Evolutionary conservation across 2,113 vertebrate species (phyloP).

Genomic region (Bos indicus): DNA sequence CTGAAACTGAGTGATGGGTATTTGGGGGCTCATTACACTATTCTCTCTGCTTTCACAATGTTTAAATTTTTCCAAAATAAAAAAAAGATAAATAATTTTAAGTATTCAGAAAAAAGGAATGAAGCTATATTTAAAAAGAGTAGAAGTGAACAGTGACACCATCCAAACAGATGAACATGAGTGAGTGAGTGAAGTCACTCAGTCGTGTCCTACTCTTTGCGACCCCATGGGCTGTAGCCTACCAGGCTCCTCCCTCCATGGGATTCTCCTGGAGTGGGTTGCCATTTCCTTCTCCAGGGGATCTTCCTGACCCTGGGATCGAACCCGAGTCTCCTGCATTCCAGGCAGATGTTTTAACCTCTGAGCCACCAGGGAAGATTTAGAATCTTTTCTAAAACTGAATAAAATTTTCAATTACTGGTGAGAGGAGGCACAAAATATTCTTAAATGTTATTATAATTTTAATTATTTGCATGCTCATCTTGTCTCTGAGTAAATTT

Average conservation of each 20-base stretch:
- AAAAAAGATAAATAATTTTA: constrained; percentile 10
- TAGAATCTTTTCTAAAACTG: background rate
- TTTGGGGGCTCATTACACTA: background rate
- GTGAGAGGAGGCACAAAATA: background rate
- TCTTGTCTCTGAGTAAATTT: background rate
- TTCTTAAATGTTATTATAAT: background rate
- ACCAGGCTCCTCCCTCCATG: too few species aligned
- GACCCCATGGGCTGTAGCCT: too few species aligned
- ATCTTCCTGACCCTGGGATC: too few species aligned
- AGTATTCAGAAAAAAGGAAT: constrained; percentile 3
- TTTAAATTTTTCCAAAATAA: constrained; percentile 28
- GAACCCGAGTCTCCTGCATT: too few species aligned
- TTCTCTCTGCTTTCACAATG: background rate
- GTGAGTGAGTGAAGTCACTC: too few species aligned
- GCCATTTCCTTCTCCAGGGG: too few species aligned
- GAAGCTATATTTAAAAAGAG: background rate
- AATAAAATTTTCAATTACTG: constrained; percentile 1
- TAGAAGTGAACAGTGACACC: background rate
- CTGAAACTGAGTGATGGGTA: background rate
- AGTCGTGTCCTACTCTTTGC: too few species aligned
- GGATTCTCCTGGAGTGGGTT: too few species aligned
- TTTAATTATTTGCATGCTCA: background rate
- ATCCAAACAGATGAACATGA: background rate
- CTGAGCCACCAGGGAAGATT: too few species aligned
- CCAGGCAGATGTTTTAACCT: too few species aligned